phyloP scores from a whole-genome alignment of 53 echinoderm and acorn worm genomes.

The Luidia sarsii region DNA sequence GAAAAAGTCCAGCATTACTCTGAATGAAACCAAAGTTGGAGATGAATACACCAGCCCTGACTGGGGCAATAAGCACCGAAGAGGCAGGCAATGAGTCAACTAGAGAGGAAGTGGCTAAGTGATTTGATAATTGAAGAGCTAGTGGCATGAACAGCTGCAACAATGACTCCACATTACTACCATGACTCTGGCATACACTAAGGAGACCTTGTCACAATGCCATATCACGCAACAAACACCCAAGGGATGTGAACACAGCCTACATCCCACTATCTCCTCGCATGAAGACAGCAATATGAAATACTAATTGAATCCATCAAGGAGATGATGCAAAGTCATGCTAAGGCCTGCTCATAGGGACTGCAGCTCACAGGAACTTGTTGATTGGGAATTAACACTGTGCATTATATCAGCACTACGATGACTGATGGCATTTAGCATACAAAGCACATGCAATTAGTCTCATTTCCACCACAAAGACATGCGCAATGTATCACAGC shows the following conservation, averaged over 20 bases:
- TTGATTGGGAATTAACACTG: slow-evolving; percentile 45
- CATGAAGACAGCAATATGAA: not conserved
- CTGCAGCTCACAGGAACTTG: slow-evolving; percentile 29
- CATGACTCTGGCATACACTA: slow-evolving; percentile 29
- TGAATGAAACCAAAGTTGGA: too few relatives aligned
- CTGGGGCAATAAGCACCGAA: not conserved
- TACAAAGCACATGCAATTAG: slow-evolving; percentile 17
- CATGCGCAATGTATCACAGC: slow-evolving; percentile 16
- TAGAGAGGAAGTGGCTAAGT: slow-evolving; percentile 44
- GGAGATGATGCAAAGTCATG: slow-evolving; percentile 37
- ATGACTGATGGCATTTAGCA: not conserved
- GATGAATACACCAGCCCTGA: too few relatives aligned
- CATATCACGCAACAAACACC: slow-evolving; percentile 42
- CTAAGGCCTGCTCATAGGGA: not conserved
- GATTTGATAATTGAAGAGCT: slow-evolving; percentile 41
- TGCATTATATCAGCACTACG: not conserved
- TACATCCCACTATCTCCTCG: not conserved
- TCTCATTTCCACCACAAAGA: slow-evolving; percentile 29
- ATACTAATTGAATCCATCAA: slow-evolving; percentile 43
- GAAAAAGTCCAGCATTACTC: too few relatives aligned
- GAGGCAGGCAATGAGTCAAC: slow-evolving; percentile 25
- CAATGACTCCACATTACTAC: slow-evolving; percentile 46
- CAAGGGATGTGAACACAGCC: slow-evolving; percentile 21
- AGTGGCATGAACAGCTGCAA: slow-evolving; percentile 48
- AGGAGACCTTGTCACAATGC: slow-evolving; percentile 48